phyloP scores from a whole-genome alignment of 2,888 invertebrate genomes.

The Apamea anceps region DNA sequence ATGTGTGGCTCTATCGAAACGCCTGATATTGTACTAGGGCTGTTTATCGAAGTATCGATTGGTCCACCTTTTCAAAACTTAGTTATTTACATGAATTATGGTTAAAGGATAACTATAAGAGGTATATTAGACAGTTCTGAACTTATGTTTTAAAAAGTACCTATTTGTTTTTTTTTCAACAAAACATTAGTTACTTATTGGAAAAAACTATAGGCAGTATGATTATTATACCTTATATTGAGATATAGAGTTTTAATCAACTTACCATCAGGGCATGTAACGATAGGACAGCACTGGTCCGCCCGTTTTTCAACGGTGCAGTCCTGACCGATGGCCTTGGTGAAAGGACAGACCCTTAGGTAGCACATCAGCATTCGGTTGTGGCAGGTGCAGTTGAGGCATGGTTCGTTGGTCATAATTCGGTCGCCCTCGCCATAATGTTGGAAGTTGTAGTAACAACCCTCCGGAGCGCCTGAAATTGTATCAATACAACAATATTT shows the following conservation, averaged over 20 bases:
- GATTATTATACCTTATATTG: neutral
- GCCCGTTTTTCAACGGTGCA: constrained; percentile 97
- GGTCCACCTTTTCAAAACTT: neutral
- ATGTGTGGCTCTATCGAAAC: neutral
- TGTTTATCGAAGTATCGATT: neutral
- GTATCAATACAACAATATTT: constrained; percentile 13
- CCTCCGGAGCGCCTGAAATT: constrained; percentile 90
- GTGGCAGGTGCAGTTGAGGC: constrained; percentile 98
- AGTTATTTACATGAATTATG: neutral
- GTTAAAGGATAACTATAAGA: neutral
- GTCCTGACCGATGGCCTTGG: constrained; percentile 97
- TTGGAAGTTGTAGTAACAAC: constrained; percentile 98
- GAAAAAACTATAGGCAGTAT: neutral
- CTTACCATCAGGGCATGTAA: constrained; percentile 97
- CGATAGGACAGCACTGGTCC: constrained; percentile 98
- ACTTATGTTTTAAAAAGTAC: neutral
- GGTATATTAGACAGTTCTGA: neutral
- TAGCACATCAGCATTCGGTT: constrained; percentile 99
- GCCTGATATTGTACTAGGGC: neutral
- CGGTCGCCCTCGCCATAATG: constrained; percentile 98
- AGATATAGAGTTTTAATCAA: neutral
- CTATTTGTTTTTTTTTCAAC: neutral
- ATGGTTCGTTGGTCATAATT: constrained; percentile 98
- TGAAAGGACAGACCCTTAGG: constrained; percentile 97
- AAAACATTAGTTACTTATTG: too few relatives aligned